A percentile compares a stretch with the other conserved stretches of the same genome.
phyloP scores from a whole-genome alignment of 2,113 vertebrate genomes.

The Cyanoderma ruficeps region DNA sequence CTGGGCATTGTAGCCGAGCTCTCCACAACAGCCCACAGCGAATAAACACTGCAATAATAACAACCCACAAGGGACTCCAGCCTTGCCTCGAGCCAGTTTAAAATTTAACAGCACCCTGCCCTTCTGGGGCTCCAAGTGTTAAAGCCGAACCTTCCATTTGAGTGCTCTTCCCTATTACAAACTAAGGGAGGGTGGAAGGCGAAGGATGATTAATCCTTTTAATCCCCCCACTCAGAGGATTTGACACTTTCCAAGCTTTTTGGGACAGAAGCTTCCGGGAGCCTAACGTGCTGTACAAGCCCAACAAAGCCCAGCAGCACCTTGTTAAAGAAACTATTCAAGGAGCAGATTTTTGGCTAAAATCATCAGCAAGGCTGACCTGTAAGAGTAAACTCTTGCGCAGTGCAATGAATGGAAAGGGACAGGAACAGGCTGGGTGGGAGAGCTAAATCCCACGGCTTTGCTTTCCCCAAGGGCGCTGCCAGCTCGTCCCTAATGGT shows the following conservation, averaged over 20 bases:
- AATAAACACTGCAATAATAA: constrained; percentile 44
- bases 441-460: neutral
- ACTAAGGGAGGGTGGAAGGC: neutral
- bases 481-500: neutral
- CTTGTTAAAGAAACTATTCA: neutral
- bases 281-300: neutral
- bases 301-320: no score
- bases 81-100: neutral
- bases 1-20: neutral
- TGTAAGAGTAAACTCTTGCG: neutral
- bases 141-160: neutral
- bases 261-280: neutral
- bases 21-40: constrained; percentile 13
- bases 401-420: neutral
- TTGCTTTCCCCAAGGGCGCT: neutral
- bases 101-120: neutral
- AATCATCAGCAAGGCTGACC: neutral
- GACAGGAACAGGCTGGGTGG: neutral
- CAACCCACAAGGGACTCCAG: constrained; percentile 23
- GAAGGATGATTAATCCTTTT: neutral
- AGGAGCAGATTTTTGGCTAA: neutral
- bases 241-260: neutral
- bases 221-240: neutral
- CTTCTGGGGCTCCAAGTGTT: neutral
- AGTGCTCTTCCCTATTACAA: neutral